These are phyloP conservation scores for Cuniculus paca DNA, from an alignment of 2,797 vertebrate species.

Conservation along the genomic window DNA sequence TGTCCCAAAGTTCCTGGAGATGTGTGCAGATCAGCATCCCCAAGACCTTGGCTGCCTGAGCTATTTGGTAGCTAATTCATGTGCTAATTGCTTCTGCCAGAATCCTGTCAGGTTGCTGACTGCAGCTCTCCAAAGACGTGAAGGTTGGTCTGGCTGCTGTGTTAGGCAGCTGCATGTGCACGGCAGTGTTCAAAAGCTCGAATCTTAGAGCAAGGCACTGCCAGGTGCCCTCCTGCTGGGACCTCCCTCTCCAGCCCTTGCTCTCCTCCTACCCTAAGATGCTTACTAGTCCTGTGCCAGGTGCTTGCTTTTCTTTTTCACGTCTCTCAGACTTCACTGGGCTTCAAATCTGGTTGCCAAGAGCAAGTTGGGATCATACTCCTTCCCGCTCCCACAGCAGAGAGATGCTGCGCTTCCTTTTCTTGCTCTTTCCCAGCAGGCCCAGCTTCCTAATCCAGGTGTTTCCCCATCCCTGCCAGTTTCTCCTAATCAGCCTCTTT, in stretches of 20 bases:
- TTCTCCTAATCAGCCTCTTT: neutral
- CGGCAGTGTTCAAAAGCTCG: neutral
- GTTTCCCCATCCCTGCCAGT: accelerated
- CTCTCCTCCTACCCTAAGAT: neutral
- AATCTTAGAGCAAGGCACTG: neutral
- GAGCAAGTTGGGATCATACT: neutral
- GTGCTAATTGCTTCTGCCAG: conserved; percentile 75
- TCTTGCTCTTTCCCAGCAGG: neutral
- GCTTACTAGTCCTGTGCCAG: neutral
- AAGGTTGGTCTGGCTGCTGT: conserved; percentile 50
- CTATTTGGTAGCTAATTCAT: conserved; percentile 75
- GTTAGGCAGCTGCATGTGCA: neutral
- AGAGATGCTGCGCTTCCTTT: neutral
- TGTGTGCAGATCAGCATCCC: conserved; percentile 49
- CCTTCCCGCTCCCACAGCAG: neutral
- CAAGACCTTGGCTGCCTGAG: conserved; percentile 63
- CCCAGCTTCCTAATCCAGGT: neutral
- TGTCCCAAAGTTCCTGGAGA: neutral
- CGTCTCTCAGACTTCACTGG: neutral
- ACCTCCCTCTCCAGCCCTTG: neutral
- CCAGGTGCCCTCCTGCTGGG: neutral
- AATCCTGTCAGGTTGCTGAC: conserved; percentile 65
- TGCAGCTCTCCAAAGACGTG: conserved; percentile 63
- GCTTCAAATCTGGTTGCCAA: neutral
- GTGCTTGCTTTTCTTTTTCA: neutral